Conservation (phyloP, 2,113 vertebrate genomes). For the Blennius ocellaris region DNA sequence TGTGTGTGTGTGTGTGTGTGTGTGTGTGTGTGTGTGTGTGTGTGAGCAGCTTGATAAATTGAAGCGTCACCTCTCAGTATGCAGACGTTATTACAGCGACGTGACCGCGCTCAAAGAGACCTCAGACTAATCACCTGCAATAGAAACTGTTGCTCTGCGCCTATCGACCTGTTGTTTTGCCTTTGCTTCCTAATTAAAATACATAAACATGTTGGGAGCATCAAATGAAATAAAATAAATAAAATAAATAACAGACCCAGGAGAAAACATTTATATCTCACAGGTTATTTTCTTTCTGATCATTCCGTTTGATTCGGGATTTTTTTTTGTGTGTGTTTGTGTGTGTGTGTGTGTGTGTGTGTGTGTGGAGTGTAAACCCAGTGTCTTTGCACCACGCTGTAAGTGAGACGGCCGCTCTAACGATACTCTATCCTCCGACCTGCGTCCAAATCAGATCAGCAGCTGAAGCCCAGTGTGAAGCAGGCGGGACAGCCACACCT, state of each 20-base stretch:
- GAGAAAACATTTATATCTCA: slow-evolving; percentile 7
- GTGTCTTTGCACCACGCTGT: slow-evolving; percentile 40
- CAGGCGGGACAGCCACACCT: slow-evolving; percentile 82
- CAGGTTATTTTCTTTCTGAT: slow-evolving; percentile 5
- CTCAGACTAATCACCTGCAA: slow-evolving; percentile 75
- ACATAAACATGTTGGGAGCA: slow-evolving; percentile 41
- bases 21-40: slow-evolving; percentile 7
- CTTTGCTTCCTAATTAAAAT: slow-evolving; percentile 63
- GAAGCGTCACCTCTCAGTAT: slow-evolving; percentile 77
- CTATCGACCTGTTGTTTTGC: slow-evolving; percentile 73
- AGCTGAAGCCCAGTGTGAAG: slow-evolving; percentile 55
- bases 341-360: too few relatives aligned
- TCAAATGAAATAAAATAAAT: slow-evolving; percentile 10
- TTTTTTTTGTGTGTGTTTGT: too few relatives aligned
- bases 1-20: too few relatives aligned
- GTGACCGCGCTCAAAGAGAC: slow-evolving; percentile 66
- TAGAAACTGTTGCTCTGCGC: slow-evolving; percentile 72
- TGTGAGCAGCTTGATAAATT: slow-evolving; percentile 67
- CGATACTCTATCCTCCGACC: slow-evolving; percentile 7
- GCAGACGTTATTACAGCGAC: slow-evolving; percentile 78
- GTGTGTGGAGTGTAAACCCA: slow-evolving; percentile 31
- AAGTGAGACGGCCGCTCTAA: slow-evolving; percentile 38
- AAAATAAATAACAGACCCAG: too few relatives aligned
- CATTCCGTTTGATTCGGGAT: slow-evolving; percentile 21
- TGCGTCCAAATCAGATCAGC: slow-evolving; percentile 46